A percentile compares a stretch with the other conserved stretches of the same genome.
phyloP scores from a whole-genome alignment of 2,797 vertebrate species.

The Glyptemys insculpta region DNA sequence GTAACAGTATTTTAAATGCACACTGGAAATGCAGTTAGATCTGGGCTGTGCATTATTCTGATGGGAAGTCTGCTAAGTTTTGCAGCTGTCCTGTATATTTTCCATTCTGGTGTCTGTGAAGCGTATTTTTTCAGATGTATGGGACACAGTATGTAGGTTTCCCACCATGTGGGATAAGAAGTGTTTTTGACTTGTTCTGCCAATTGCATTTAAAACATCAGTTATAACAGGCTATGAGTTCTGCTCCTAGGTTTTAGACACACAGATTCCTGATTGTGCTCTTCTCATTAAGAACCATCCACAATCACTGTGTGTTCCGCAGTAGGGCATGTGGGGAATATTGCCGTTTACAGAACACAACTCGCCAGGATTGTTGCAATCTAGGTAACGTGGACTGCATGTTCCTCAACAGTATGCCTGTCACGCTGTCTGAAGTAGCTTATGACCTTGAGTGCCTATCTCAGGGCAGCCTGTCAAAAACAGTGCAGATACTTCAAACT shows the following conservation, averaged over 20 bases:
- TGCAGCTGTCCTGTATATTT: background rate
- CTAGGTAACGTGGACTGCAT: background rate
- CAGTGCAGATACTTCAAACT: background rate
- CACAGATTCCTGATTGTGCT: background rate
- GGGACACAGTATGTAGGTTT: background rate
- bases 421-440: background rate
- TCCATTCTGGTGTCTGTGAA: background rate
- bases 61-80: too few species aligned
- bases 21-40: background rate
- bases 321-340: background rate
- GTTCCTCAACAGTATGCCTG: background rate
- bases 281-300: background rate
- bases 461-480: background rate
- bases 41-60: background rate
- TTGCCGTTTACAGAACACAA: background rate
- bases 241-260: background rate
- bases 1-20: background rate
- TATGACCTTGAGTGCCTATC: background rate
- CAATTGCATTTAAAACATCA: fast-evolving
- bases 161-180: fast-evolving
- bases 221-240: background rate
- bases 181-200: background rate
- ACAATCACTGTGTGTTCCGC: too few species aligned
- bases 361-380: too few species aligned
- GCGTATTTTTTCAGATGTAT: background rate